These are phyloP conservation scores for Amphipoea oculea DNA, from an alignment of 2,888 invertebrate genomes.

Conservation along the genomic window DNA sequence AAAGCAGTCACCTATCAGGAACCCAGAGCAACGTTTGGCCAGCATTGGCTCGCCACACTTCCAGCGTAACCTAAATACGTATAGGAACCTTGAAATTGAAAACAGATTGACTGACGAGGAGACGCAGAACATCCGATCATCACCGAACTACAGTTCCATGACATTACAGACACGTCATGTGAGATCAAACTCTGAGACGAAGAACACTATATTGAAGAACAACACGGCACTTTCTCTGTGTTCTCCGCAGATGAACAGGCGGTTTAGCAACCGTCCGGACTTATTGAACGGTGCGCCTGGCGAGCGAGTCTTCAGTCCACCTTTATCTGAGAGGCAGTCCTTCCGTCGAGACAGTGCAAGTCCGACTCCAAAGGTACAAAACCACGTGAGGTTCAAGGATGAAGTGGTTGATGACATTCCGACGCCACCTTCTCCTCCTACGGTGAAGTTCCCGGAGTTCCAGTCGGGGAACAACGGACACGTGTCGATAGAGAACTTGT, in stretches of 20 bases:
- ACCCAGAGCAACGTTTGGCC: slow-evolving; percentile 89
- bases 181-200: slow-evolving; percentile 87
- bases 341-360: slow-evolving; percentile 80
- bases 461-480: slow-evolving; percentile 89
- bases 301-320: slow-evolving; percentile 84
- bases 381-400: slow-evolving; percentile 88
- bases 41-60: slow-evolving; percentile 92
- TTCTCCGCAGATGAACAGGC: slow-evolving; percentile 90
- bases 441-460: slow-evolving; percentile 83
- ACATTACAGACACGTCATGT: slow-evolving; percentile 86
- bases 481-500: slow-evolving; percentile 90
- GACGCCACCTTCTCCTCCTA: slow-evolving; percentile 87
- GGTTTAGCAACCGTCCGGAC: slow-evolving; percentile 86
- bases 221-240: slow-evolving; percentile 87
- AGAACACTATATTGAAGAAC: slow-evolving; percentile 87
- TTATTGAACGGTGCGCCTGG: slow-evolving; percentile 85
- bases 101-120: slow-evolving; percentile 83
- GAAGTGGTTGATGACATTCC: slow-evolving; percentile 86
- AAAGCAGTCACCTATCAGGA: slow-evolving; percentile 85
- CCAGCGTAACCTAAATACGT: slow-evolving; percentile 90
- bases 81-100: slow-evolving; percentile 90
- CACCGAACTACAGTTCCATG: slow-evolving; percentile 84
- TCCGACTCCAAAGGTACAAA: slow-evolving; percentile 83
- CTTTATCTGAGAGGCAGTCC: slow-evolving; percentile 79
- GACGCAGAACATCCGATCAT: slow-evolving; percentile 73